These are phyloP conservation scores for Pseudomyrmex dendroicus DNA, from an alignment of 1,140 invertebrate species.

Conservation along the genomic window DNA sequence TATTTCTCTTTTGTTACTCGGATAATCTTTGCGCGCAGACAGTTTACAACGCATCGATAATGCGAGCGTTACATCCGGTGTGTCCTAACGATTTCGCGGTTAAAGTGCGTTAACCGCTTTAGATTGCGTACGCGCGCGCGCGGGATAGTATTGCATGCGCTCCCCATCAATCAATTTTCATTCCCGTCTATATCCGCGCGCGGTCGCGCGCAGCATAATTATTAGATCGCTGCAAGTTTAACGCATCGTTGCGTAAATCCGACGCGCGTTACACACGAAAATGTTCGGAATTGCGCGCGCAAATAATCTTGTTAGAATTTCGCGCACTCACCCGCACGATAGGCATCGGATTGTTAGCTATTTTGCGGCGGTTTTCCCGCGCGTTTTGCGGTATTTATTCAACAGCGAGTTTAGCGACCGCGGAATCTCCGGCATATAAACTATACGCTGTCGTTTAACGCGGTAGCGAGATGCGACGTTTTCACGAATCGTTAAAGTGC, in stretches of 20 bases:
- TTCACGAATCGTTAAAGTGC: constrained; percentile 45
- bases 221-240: background rate
- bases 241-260: background rate
- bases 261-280: too few relatives aligned
- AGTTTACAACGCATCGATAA: too few relatives aligned
- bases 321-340: too few relatives aligned
- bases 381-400: too few relatives aligned
- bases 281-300: too few relatives aligned
- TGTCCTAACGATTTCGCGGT: background rate
- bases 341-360: too few relatives aligned
- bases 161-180: constrained; percentile 23
- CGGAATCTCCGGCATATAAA: background rate
- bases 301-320: too few relatives aligned
- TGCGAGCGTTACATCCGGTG: background rate
- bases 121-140: background rate
- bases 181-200: background rate
- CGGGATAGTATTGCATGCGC: too few relatives aligned
- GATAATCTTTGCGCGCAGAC: background rate
- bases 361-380: too few relatives aligned
- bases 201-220: constrained; percentile 5
- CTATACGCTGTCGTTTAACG: background rate
- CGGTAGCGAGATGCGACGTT: background rate
- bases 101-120: background rate
- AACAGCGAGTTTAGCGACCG: background rate
- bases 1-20: background rate